Conservation (phyloP, 2,797 vertebrate species). For the Catostomus latipinnis region DNA sequence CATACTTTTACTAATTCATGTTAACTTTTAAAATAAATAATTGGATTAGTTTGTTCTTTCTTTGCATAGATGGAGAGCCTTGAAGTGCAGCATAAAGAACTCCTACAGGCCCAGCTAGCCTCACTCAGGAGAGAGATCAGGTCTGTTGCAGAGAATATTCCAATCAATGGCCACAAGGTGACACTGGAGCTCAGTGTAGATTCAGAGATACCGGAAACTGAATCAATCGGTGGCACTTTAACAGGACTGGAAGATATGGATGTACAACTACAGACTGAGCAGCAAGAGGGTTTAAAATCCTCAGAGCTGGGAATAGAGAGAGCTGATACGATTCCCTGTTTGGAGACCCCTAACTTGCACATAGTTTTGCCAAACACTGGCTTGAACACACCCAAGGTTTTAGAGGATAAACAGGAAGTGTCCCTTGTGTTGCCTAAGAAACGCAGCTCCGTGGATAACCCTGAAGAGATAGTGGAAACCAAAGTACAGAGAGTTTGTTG, state of each 20-base stretch:
- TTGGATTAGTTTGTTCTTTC: too few relatives aligned
- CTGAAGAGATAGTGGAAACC: constrained; percentile 22
- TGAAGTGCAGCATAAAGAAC: constrained; percentile 57
- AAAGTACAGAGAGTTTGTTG: constrained; percentile 60
- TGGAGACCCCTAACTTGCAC: constrained; percentile 40
- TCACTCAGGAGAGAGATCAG: constrained; percentile 57
- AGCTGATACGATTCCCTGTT: constrained; percentile 12
- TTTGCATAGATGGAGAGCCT: constrained; percentile 57
- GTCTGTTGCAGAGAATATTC: constrained; percentile 26
- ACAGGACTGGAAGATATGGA: constrained; percentile 54
- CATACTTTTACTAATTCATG: not conserved
- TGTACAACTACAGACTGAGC: constrained; percentile 53
- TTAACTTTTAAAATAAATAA: not conserved
- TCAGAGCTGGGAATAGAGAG: constrained; percentile 29
- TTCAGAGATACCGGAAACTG: constrained; percentile 30
- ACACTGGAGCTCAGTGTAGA: constrained; percentile 44
- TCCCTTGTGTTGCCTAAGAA: constrained; percentile 40
- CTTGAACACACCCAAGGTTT: constrained; percentile 38
- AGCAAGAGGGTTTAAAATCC: constrained; percentile 27
- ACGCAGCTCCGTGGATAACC: constrained; percentile 46
- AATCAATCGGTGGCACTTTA: constrained; percentile 33
- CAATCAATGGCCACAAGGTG: constrained; percentile 51
- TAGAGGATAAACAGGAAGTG: constrained; percentile 36
- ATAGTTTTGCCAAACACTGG: constrained; percentile 14
- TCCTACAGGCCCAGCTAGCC: constrained; percentile 59